phyloP scores from a whole-genome alignment of 2,113 vertebrate species.

The Sylvia atricapilla region DNA sequence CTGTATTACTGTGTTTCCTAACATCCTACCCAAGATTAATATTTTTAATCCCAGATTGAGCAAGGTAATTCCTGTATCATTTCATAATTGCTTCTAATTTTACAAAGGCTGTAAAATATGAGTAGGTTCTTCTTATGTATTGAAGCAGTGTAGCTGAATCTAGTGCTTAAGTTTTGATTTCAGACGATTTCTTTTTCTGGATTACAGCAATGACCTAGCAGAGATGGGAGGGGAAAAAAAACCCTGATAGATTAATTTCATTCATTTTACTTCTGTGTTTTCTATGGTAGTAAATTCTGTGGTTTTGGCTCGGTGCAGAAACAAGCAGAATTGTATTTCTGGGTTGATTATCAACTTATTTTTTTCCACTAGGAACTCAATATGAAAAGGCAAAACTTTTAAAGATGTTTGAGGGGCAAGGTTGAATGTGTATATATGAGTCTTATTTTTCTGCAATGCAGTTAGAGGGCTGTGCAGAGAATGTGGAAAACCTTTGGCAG shows the following conservation, averaged over 20 bases:
- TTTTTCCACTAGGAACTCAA: constrained; percentile 24
- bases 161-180: background rate
- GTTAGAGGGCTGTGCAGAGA: constrained; percentile 61
- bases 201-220: constrained; percentile 39
- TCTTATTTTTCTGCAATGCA: constrained; percentile 70
- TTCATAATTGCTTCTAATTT: constrained; percentile 20
- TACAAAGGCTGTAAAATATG: background rate
- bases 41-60: background rate
- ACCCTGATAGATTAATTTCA: background rate
- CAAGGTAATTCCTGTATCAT: background rate
- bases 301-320: background rate
- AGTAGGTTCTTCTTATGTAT: background rate
- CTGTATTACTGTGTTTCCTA: background rate
- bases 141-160: background rate
- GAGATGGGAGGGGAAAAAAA: background rate
- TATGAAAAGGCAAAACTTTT: constrained; percentile 55
- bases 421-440: constrained; percentile 54
- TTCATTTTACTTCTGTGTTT: constrained; percentile 36
- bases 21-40: background rate
- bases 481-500: constrained; percentile 68
- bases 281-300: constrained; percentile 10
- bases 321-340: constrained; percentile 36
- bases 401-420: constrained; percentile 49
- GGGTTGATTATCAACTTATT: constrained; percentile 27
- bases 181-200: background rate